A percentile compares a stretch with the other conserved stretches of the same genome.
Evolutionary conservation across 1,140 invertebrate genomes (phyloP).

Genomic region (Manduca sexta): DNA sequence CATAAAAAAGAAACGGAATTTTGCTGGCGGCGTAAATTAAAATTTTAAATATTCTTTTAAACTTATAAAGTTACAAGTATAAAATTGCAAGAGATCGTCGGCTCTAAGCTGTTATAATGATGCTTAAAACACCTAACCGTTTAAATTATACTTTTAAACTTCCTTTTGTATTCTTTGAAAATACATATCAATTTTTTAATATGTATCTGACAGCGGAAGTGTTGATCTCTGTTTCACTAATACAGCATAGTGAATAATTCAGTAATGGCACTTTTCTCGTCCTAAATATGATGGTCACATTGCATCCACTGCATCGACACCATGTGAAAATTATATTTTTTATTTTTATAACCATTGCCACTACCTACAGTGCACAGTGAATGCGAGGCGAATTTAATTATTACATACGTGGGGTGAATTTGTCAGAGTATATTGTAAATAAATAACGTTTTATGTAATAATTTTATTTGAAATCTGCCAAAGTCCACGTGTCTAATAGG

Average conservation of each 20-base stretch:
- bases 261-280: background rate
- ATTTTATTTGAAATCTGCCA: constrained; percentile 65
- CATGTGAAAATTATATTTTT: background rate
- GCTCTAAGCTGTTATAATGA: background rate
- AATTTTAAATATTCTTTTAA: no score
- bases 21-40: background rate
- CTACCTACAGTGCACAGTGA: constrained; percentile 37
- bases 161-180: constrained; percentile 15
- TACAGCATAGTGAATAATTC: background rate
- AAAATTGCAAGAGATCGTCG: no score
- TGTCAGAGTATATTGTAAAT: constrained; percentile 69
- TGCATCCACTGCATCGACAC: constrained; percentile 16
- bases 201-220: constrained; percentile 37
- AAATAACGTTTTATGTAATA: constrained; percentile 65
- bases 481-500: constrained; percentile 65
- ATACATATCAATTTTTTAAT: constrained; percentile 60
- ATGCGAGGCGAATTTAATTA: constrained; percentile 51
- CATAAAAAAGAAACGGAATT: constrained; percentile 12
- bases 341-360: constrained; percentile 3
- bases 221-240: constrained; percentile 42
- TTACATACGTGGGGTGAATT: constrained; percentile 62
- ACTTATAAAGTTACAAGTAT: no score
- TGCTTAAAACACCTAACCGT: no score
- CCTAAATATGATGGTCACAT: constrained; percentile 37
- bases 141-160: constrained; percentile 1